Evolutionary conservation across 2,888 invertebrate genomes (phyloP), one percentile per base, ranked within the genome.

Genomic region (Agriotes lineatus): DNA sequence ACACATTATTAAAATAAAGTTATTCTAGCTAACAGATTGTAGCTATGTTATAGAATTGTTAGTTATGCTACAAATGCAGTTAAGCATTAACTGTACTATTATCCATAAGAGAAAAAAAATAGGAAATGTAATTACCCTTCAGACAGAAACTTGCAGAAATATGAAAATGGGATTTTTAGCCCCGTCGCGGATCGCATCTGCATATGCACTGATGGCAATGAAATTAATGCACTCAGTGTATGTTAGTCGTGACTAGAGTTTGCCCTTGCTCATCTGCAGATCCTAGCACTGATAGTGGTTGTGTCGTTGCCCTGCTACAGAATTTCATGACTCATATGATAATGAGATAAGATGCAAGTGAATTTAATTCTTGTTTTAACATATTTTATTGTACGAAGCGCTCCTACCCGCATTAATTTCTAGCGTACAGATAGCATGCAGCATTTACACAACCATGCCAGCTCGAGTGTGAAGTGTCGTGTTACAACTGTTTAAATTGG

Each of bases 191-290:
- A 5, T 42, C 9, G 16, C 33, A 33, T 16, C 48, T 33, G 52
- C 52, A 33, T 30, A 25, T 52, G 52, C 16, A 12, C 52, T 52
- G 73, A 75, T 76, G 76, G 77, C 76, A 78, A 76, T 75, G 74
- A 75, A 78, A 79, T 77, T 77, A 79, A 77, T 79, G 78, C 78
- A 74, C 69, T 69, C 67, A 75, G 76, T 73, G 77, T 78, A 77
- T 75, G 76, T 70, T 73, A 70, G 75, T 78, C 78, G 78, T 79
- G 78, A 78, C 77, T 77, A 68, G 73, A 71, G 72, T 70, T 57
- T 78, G 75, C 78, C 75, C 76, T 78, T 78, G 76, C 76, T 76
- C 78, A 78, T 78, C 77, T 74, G 75, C 76, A 70, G 78, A 79
- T 79, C 76, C 73, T 72, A 65, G 70, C 71, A 70, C 73, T 76